phyloP scores from a whole-genome alignment of 2,113 vertebrate species.

The Hystrix cristata region DNA sequence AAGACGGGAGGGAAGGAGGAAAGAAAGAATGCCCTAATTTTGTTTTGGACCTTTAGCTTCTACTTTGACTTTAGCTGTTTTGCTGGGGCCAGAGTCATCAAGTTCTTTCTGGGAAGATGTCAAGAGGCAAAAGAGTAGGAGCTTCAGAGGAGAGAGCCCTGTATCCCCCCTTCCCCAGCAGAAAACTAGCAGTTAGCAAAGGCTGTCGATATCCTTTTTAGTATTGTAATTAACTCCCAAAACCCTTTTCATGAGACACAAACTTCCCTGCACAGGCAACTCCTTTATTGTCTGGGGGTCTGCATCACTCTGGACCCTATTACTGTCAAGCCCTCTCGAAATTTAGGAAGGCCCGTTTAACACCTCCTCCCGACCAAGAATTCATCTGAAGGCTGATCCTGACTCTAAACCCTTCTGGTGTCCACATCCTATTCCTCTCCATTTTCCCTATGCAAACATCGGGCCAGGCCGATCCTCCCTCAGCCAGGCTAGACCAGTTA shows the following conservation, averaged over 20 bases:
- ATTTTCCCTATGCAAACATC: neutral
- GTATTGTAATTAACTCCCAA: neutral
- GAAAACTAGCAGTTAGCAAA: neutral
- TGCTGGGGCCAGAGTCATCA: neutral
- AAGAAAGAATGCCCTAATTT: neutral
- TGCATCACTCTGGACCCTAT: neutral
- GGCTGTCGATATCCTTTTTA: neutral
- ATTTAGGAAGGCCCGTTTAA: neutral
- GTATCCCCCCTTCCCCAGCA: neutral
- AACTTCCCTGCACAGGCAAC: neutral
- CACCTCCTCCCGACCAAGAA: neutral
- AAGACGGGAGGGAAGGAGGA: neutral
- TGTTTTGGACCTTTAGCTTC: neutral
- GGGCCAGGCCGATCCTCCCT: neutral
- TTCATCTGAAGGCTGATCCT: neutral
- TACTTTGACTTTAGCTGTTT: neutral
- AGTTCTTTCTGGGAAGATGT: slow-evolving; percentile 23
- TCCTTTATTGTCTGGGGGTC: neutral
- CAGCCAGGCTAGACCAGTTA: neutral
- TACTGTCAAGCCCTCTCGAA: neutral
- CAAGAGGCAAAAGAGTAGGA: neutral
- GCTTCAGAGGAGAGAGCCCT: neutral
- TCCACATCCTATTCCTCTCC: too few species aligned
- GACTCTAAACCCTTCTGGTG: neutral
- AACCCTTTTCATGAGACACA: neutral